These are phyloP conservation scores for Macaria notata DNA, from an alignment of 2,888 invertebrate genomes.

Conservation along the genomic window DNA sequence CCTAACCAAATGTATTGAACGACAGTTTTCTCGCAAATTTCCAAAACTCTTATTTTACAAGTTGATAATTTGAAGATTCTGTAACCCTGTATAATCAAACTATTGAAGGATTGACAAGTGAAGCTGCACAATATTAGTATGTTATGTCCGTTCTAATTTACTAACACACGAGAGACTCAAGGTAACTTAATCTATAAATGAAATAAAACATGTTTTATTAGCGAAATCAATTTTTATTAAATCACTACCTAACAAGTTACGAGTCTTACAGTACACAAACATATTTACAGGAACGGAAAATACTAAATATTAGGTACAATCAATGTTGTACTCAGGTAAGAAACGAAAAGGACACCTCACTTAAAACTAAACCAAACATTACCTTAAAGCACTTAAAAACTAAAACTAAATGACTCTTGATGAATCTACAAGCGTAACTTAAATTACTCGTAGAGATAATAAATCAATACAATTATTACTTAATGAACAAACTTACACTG, in stretches of 20 bases:
- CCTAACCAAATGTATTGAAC: too few species aligned
- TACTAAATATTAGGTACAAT: constrained; percentile 42
- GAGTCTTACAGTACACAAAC: constrained; percentile 51
- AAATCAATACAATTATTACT: constrained; percentile 1
- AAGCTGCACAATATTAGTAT: too few species aligned
- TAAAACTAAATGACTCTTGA: constrained; percentile 23
- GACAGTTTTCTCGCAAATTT: too few species aligned
- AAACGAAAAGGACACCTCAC: constrained; percentile 41
- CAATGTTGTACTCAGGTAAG: constrained; percentile 65
- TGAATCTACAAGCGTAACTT: constrained; percentile 3
- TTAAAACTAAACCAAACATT: constrained; percentile 50
- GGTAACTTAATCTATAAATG: too few species aligned
- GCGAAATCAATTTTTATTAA: constrained; percentile 62
- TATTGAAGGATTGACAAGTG: too few species aligned
- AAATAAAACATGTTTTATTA: constrained; percentile 47
- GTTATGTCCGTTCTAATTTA: too few species aligned
- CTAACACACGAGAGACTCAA: too few species aligned
- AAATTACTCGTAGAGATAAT: background rate
- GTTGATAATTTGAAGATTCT: too few species aligned
- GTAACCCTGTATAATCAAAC: too few species aligned
- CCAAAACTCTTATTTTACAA: too few species aligned
- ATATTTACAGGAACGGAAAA: constrained; percentile 63
- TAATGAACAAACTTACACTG: constrained; percentile 8
- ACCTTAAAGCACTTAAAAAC: constrained; percentile 37
- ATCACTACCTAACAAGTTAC: constrained; percentile 61